Evolutionary conservation across 2,797 vertebrate genomes (phyloP), one percentile per base, ranked within the genome.

Genomic region (Lepidocolaptes lacrymiger): DNA sequence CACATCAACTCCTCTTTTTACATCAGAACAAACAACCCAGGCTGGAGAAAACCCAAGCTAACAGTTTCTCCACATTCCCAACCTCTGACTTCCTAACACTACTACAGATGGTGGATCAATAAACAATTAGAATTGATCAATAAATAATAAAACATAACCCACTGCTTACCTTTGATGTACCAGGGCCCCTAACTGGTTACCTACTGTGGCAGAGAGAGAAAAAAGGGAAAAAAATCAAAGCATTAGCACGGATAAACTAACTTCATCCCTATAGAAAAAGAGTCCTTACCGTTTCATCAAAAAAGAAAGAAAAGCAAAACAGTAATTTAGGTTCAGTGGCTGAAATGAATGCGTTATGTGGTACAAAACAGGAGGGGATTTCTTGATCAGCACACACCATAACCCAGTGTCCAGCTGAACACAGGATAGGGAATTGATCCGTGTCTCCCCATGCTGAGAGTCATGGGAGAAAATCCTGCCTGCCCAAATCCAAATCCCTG

Each of bases 131-230:
- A 97, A 97, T 56, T 96, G 97, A 98, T 98, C 98, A 98, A 98
- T 98, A 98, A 98, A 98, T 98, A 98, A 98, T 98, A 98, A 98
- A 98, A 98, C 97, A 97, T 98, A 98, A 98, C 97, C 98, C 97
- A 98, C 97, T 96, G 97, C 98, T 98, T 98, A 99, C 99, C 99
- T 99, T 99, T 99, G 98, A 99, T 99, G 99, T 98, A 99, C 99
- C 98, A 99, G 98, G 97, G 98, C 98, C 97, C 99, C 98, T 93
- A 99, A 99, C 98, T 99, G 99, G 98, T 99, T 99, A 97, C 98
- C 99, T 97, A 99, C 99, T 99, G 98, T 96, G 98, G 96, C 97
- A 97, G 97, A 98, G 97, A 98, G 96, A 98, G 97, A 91, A 91
- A 93, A 97, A 96, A 95, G 85, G 97, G 63, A 91, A 97, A 97